Evolutionary conservation across 2,113 vertebrate species (phyloP).

Genomic region (Trogon melanurus): DNA sequence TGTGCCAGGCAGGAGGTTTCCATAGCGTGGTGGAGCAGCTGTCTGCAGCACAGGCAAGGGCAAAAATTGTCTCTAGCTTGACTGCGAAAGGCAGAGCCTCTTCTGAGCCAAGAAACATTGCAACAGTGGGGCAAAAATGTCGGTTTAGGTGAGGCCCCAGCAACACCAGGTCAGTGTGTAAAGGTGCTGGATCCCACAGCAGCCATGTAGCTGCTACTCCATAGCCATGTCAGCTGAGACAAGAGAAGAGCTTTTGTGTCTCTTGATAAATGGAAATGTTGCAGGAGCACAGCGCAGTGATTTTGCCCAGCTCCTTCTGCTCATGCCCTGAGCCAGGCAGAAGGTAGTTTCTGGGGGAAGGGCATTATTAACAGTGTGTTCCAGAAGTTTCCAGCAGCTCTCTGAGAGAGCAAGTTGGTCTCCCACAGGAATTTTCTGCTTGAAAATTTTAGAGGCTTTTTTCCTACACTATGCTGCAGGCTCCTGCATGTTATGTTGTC

Average conservation of each 20-base stretch:
- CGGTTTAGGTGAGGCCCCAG: background rate
- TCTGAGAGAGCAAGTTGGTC: background rate
- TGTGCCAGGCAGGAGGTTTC: background rate
- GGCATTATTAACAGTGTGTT: background rate
- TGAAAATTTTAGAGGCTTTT: background rate
- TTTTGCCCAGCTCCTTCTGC: background rate
- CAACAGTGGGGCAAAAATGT: background rate
- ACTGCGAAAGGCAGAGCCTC: background rate
- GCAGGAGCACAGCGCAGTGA: fast-evolving
- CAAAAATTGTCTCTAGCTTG: background rate
- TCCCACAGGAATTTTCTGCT: conserved; percentile 34
- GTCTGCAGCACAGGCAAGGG: background rate
- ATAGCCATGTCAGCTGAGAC: background rate
- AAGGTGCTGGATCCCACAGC: background rate
- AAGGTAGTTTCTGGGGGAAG: background rate
- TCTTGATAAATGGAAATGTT: background rate
- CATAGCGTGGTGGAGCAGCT: background rate
- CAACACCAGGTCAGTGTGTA: background rate
- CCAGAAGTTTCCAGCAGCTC: conserved; percentile 15
- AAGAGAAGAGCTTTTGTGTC: background rate
- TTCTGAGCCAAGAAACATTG: background rate
- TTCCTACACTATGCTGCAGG: background rate
- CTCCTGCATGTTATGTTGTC: conserved; percentile 58
- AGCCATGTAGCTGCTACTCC: background rate
- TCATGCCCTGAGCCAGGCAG: background rate